phyloP scores from a whole-genome alignment of 1,140 invertebrate species.

The Drosophila novamexicana region DNA sequence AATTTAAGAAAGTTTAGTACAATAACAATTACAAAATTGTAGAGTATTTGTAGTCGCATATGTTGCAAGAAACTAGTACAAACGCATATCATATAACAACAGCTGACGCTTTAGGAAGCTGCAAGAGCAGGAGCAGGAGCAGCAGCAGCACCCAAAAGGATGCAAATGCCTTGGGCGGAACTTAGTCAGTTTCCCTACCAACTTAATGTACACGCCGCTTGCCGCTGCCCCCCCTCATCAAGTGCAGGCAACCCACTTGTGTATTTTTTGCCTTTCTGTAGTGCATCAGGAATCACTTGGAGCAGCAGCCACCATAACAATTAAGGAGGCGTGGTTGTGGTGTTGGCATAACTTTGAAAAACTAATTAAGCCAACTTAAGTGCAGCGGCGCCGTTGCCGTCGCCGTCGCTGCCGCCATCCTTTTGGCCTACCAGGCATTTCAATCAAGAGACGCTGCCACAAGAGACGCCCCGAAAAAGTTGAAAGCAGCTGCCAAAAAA shows the following conservation, averaged over 20 bases:
- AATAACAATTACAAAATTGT: too few species aligned
- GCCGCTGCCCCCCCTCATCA: constrained; percentile 1
- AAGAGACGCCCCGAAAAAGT: constrained; percentile 48
- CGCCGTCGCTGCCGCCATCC: constrained; percentile 18
- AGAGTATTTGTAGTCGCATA: constrained; percentile 29
- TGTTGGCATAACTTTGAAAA: constrained; percentile 81
- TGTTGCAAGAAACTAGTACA: background rate
- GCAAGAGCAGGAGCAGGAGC: background rate
- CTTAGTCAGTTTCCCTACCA: constrained; percentile 24
- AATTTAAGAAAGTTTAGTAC: too few species aligned
- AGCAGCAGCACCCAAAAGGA: constrained; percentile 20
- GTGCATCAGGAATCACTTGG: constrained; percentile 56
- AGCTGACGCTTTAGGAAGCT: constrained; percentile 27
- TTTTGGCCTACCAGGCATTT: constrained; percentile 74
- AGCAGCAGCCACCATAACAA: constrained; percentile 48
- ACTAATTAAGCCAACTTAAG: constrained; percentile 84
- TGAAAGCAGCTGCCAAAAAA: constrained; percentile 52
- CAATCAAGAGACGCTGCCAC: constrained; percentile 69
- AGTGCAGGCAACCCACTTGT: constrained; percentile 35
- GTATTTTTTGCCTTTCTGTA: constrained; percentile 5
- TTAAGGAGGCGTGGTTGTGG: constrained; percentile 74
- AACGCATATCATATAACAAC: constrained; percentile 25
- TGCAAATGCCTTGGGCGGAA: constrained; percentile 37
- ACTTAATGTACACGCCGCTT: constrained; percentile 1
- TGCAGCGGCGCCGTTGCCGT: constrained; percentile 51